phyloP scores from a whole-genome alignment of 2,797 vertebrate species.

The Pseudotriccus pelzelni region DNA sequence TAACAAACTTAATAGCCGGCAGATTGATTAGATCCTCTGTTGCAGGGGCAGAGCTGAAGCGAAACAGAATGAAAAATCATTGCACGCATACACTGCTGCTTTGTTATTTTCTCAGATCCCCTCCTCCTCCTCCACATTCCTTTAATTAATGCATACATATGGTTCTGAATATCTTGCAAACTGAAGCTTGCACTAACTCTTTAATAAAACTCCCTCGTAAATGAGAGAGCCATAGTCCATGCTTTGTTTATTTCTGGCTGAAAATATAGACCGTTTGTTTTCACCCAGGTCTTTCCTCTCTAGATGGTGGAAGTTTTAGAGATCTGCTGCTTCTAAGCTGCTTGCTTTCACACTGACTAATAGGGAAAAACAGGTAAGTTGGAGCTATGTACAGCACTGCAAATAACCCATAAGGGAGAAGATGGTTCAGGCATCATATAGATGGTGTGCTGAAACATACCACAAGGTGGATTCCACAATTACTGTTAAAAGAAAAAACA shows the following conservation, averaged over 20 bases:
- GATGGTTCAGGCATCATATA: not conserved
- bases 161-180: slow-evolving; percentile 90
- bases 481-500: not conserved
- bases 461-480: slow-evolving; percentile 11
- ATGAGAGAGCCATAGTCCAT: slow-evolving; percentile 58
- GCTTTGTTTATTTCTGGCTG: slow-evolving; percentile 66
- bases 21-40: slow-evolving; percentile 99
- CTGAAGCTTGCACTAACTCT: slow-evolving; percentile 80
- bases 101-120: slow-evolving; percentile 82
- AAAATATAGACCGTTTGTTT: slow-evolving; percentile 40
- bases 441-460: not conserved
- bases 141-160: slow-evolving; percentile 96
- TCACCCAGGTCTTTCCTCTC: slow-evolving; percentile 40
- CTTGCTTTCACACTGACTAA: not conserved
- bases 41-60: slow-evolving; percentile 94
- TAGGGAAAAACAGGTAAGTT: slow-evolving; percentile 23
- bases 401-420: not conserved
- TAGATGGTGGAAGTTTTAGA: slow-evolving; percentile 54
- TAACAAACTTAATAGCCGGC: slow-evolving; percentile 99
- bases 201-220: slow-evolving; percentile 83
- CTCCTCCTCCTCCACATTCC: slow-evolving; percentile 83
- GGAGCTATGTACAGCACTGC: not conserved
- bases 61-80: slow-evolving; percentile 97
- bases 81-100: slow-evolving; percentile 83
- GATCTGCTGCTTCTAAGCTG: slow-evolving; percentile 5